These are phyloP conservation scores for Eulithis prunata DNA, from an alignment of 2,888 invertebrate genomes.

Conservation along the genomic window DNA sequence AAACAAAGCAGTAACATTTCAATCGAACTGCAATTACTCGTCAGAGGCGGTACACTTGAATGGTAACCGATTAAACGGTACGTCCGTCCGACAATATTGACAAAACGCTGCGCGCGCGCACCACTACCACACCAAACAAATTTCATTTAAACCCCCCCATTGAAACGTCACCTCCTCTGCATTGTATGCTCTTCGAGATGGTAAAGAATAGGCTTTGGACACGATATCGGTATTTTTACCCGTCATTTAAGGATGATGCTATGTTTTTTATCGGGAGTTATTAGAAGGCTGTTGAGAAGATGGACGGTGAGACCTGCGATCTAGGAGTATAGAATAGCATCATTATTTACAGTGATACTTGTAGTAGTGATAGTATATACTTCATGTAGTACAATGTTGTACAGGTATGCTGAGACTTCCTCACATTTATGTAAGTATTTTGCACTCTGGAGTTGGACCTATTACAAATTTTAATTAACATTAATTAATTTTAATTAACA, in stretches of 20 bases:
- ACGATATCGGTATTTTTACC: slow-evolving; percentile 57
- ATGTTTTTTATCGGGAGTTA: slow-evolving; percentile 32
- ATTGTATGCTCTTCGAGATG: slow-evolving; percentile 67
- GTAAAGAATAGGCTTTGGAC: slow-evolving; percentile 48
- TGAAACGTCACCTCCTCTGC: slow-evolving; percentile 71
- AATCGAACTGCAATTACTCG: slow-evolving; percentile 72
- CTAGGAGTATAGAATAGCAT: slow-evolving; percentile 20
- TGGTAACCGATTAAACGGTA: slow-evolving; percentile 79
- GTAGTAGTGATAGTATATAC: too few relatives aligned
- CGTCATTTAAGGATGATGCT: slow-evolving; percentile 34
- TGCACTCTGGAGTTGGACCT: too few relatives aligned
- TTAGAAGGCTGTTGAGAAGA: slow-evolving; percentile 29
- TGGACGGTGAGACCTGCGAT: slow-evolving; percentile 14
- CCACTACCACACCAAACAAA: slow-evolving; percentile 38
- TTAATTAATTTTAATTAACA: too few relatives aligned
- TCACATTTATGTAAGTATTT: too few relatives aligned
- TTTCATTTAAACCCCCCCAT: slow-evolving; percentile 61
- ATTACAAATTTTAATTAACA: too few relatives aligned
- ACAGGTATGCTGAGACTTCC: too few relatives aligned
- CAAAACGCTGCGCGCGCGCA: slow-evolving; percentile 76
- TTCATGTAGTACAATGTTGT: too few relatives aligned
- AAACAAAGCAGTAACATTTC: slow-evolving; percentile 45
- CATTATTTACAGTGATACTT: neutral
- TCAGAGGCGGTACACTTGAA: slow-evolving; percentile 81
- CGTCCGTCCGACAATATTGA: slow-evolving; percentile 74